Base-by-base conservation (phyloP, 2,797 vertebrate genomes). In the Basileuterus tristriatus region DNA sequence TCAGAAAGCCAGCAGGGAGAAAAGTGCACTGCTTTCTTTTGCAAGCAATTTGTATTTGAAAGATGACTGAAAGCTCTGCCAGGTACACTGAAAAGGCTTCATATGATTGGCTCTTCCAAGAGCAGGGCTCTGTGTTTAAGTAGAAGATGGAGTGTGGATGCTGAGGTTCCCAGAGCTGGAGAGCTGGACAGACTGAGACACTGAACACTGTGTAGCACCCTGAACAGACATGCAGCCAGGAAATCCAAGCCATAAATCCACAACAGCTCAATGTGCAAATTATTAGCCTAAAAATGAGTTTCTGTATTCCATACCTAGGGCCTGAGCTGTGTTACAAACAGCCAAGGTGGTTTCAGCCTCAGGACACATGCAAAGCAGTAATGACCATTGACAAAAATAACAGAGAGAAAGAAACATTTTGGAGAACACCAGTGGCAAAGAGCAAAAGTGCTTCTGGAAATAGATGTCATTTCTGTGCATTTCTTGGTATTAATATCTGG, bases 1-100 rank as follows among this genome's bases (percentile, higher is more conserved):
- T 94, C 90, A 74, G 49, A 60, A 77, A 96, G 72, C 20, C 83
- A 83, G 69, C 65, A 47, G 50, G 91, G n/a, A 88, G 83, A 65
- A 94, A 93, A 93, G 63, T 71, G 52, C 59, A 62, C 43, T 64
- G n/a, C 69, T 90, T 90, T 72, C 83, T 90, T 95, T 58, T 65
- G 47, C 49, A 69, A 83, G 72, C 46, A 69, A 87, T 91, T 75
- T 62, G 72, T 53, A 27, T 64, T 75, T 70, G 76, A 76, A 75
- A 94, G 89, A 53, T 55, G 59, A 86, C 93, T 60, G 50, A 93
- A 83, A 80, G 69, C 87, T 78, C 84, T 74, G 70, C 41, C 62
- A 81, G 77, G 69, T 68, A 86, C 46, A 11, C 39, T 20, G 18
- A 41, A 91, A 93, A 75, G 49, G 60, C 26, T 53, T 27, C 3